Conservation (phyloP, 2,113 vertebrate species). For the Oceanodroma tethys region DNA sequence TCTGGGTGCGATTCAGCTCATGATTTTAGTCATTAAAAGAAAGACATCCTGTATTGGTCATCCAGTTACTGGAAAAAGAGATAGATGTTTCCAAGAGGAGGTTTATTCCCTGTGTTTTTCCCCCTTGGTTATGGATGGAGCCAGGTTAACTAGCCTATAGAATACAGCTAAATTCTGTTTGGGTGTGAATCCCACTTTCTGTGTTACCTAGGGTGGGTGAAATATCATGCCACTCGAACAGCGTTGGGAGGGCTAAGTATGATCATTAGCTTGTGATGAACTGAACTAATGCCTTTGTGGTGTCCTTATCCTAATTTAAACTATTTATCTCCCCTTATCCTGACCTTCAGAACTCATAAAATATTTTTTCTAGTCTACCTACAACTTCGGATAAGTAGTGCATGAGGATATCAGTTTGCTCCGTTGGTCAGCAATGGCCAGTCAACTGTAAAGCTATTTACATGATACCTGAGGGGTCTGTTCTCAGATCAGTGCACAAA, state of each 20-base stretch:
- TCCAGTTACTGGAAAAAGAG: background rate
- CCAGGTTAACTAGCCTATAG: background rate
- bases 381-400: background rate
- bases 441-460: conserved; percentile 21
- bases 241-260: background rate
- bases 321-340: background rate
- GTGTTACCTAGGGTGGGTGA: background rate
- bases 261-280: background rate
- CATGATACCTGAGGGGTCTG: background rate
- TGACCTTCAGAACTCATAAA: background rate
- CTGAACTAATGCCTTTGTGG: background rate
- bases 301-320: background rate
- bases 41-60: background rate
- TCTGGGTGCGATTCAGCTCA: background rate
- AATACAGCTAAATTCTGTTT: background rate
- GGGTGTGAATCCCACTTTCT: background rate
- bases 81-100: background rate
- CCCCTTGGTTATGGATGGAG: background rate
- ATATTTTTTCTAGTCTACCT: background rate
- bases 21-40: background rate
- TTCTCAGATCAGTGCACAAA: conserved; percentile 30
- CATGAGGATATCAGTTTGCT: background rate
- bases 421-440: background rate
- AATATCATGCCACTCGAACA: fast-evolving
- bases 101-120: background rate